These are phyloP conservation scores for Propithecus deckenii DNA, from an alignment of 2,797 vertebrate genomes.

Conservation along the genomic window DNA sequence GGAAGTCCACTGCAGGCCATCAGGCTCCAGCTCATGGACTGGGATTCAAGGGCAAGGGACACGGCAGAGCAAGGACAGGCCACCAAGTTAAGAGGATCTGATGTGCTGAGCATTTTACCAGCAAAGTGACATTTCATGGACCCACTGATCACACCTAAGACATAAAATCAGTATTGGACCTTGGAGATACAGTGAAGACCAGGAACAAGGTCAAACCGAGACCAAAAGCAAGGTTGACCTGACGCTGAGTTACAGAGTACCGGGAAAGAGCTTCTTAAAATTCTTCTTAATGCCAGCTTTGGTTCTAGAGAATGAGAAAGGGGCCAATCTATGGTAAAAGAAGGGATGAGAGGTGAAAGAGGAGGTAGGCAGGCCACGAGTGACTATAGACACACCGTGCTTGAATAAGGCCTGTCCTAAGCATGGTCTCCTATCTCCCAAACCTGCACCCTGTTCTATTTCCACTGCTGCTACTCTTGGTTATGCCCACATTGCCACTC, in stretches of 20 bases:
- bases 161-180: neutral
- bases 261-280: neutral
- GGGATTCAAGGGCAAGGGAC: neutral
- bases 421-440: neutral
- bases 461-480: neutral
- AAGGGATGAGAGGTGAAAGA: neutral
- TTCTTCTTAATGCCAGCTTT: neutral
- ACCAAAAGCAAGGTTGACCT: neutral
- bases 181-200: neutral
- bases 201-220: neutral
- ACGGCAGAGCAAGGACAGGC: neutral
- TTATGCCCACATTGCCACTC: neutral
- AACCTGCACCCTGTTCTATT: neutral
- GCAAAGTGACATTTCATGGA: neutral
- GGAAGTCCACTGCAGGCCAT: neutral
- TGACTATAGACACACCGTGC: neutral
- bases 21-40: neutral
- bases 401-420: neutral
- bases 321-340: neutral
- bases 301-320: neutral
- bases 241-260: neutral
- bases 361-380: neutral
- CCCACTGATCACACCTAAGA: neutral
- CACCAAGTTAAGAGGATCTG: neutral
- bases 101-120: neutral